These are phyloP conservation scores for Drosophila lacteicornis DNA, from an alignment of 1,140 invertebrate species.

Conservation along the genomic window DNA sequence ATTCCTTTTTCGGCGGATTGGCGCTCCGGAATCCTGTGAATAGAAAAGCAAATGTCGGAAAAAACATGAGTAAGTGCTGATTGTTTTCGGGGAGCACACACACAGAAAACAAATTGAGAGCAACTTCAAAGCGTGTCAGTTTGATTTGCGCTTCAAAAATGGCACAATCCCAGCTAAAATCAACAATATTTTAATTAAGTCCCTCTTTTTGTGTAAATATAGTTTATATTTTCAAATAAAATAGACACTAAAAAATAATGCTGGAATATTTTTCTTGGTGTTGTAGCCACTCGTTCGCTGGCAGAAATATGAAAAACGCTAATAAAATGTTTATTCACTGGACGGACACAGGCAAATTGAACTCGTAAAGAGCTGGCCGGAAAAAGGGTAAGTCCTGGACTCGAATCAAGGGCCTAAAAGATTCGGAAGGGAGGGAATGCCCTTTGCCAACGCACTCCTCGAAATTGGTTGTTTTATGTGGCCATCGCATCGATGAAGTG, in stretches of 20 bases:
- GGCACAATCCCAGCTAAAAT: background rate
- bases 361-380: constrained; percentile 54
- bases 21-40: constrained; percentile 32
- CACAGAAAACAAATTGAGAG: constrained; percentile 1
- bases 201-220: too few species aligned
- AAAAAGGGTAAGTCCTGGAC: constrained; percentile 35
- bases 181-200: background rate
- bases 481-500: constrained; percentile 75
- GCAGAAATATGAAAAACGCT: constrained; percentile 72
- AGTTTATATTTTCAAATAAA: background rate
- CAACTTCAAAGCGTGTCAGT: background rate
- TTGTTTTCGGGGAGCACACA: constrained; percentile 2
- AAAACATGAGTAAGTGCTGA: constrained; percentile 26
- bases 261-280: constrained; percentile 6
- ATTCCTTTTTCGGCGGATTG: constrained; percentile 26
- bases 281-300: background rate
- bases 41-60: constrained; percentile 51
- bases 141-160: background rate
- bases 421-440: constrained; percentile 2
- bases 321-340: constrained; percentile 68
- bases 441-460: constrained; percentile 11
- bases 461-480: constrained; percentile 76
- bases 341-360: constrained; percentile 45
- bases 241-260: background rate
- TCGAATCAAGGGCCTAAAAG: background rate